A percentile compares a stretch with the other conserved stretches of the same genome.
phyloP scores from a whole-genome alignment of 53 echinoderm and acorn worm genomes.

The Arbacia lixula region DNA sequence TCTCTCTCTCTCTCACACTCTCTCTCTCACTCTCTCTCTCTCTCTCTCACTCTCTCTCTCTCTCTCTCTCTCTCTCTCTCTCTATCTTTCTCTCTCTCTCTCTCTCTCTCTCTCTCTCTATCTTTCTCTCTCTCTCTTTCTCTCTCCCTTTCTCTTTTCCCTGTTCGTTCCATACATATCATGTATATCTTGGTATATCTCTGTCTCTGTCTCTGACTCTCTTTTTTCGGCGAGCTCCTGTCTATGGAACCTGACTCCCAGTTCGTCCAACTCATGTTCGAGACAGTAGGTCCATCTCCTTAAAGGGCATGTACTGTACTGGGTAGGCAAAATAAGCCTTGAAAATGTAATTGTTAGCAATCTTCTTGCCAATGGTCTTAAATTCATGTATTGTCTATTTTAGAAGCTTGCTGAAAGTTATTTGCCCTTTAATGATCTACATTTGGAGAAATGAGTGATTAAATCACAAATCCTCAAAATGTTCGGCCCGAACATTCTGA shows the following conservation, averaged over 20 bases:
- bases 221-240: conserved; percentile 70
- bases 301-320: no score
- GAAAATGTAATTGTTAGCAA: no score
- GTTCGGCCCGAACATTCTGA: no score
- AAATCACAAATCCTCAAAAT: no score
- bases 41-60: background rate
- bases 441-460: no score
- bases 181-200: no score
- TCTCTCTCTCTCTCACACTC: background rate
- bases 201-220: no score
- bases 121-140: background rate
- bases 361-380: no score
- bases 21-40: background rate
- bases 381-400: no score
- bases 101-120: background rate
- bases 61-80: background rate
- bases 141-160: background rate
- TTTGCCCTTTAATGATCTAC: no score
- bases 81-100: background rate
- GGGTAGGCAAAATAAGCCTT: no score
- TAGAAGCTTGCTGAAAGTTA: no score
- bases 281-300: conserved; percentile 76
- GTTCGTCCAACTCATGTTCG: conserved; percentile 83
- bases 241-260: conserved; percentile 61
- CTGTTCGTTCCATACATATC: background rate